Conservation (phyloP, 2,888 invertebrate genomes). For the Acheta domesticus region DNA sequence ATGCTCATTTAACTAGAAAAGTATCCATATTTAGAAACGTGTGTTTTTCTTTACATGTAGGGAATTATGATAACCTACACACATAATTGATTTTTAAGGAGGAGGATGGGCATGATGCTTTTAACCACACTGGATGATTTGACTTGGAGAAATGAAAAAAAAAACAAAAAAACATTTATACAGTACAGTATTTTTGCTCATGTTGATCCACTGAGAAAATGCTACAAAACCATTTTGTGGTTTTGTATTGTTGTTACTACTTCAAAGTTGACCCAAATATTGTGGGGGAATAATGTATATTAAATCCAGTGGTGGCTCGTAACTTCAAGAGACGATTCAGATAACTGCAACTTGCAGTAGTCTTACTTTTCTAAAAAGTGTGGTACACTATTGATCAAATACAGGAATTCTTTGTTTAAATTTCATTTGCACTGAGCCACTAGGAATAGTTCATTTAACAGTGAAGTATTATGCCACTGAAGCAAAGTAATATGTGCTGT, state of each 20-base stretch:
- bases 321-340: not conserved
- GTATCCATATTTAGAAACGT: not conserved
- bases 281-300: constrained; percentile 4
- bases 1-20: not conserved
- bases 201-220: not conserved
- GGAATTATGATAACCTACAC: not conserved
- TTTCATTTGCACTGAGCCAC: constrained; percentile 4
- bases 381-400: too few species aligned
- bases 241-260: constrained; percentile 6
- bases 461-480: not conserved
- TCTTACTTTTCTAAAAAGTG: too few species aligned
- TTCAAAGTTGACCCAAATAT: not conserved
- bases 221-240: constrained; percentile 3
- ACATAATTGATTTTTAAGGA: not conserved
- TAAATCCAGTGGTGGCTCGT: constrained; percentile 5
- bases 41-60: not conserved
- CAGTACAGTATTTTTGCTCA: constrained; percentile 9
- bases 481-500: too few species aligned
- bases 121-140: not conserved
- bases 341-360: too few species aligned
- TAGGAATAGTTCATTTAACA: not conserved
- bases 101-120: not conserved
- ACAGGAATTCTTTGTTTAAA: too few species aligned
- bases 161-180: not conserved
- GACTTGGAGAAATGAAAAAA: not conserved